Evolutionary conservation across 2,888 invertebrate species (phyloP).

Genomic region (Dasysyrphus albostriatus): DNA sequence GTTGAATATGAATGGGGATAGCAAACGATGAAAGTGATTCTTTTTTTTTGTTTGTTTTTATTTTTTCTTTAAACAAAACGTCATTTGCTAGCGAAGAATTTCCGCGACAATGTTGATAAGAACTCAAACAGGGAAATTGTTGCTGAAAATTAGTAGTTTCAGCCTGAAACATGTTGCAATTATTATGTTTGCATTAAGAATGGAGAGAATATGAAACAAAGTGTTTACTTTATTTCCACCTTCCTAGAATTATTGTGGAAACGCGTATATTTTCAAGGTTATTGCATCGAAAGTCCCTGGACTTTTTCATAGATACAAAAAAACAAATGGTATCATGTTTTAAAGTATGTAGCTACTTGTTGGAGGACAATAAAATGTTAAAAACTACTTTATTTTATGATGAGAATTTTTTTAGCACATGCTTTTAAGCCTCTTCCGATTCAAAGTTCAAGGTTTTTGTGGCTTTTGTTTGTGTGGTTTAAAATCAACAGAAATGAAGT

Average conservation of each 20-base stretch:
- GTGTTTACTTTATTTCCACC: background rate
- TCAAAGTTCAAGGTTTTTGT: conserved; percentile 21
- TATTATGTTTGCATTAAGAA: background rate
- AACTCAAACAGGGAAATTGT: background rate
- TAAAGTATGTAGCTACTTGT: conserved; percentile 5
- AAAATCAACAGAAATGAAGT: background rate
- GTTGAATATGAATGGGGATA: conserved; percentile 7
- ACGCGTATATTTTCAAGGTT: conserved; percentile 16
- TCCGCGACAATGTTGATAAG: background rate
- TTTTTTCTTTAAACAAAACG: background rate
- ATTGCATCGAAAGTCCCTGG: conserved; percentile 20
- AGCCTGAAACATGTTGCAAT: background rate
- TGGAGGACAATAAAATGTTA: background rate
- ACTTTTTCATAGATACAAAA: background rate
- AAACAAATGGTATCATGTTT: background rate
- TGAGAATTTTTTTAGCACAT: background rate
- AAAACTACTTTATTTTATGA: background rate
- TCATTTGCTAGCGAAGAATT: background rate
- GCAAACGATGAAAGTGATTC: conserved; percentile 42
- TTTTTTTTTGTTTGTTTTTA: background rate
- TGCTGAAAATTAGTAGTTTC: background rate
- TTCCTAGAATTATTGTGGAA: conserved; percentile 1
- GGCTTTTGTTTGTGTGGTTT: background rate
- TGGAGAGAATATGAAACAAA: background rate
- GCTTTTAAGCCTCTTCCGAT: conserved; percentile 14